Evolutionary conservation across 2,888 invertebrate species (phyloP).

Genomic region (Drosophila fungiperda): DNA sequence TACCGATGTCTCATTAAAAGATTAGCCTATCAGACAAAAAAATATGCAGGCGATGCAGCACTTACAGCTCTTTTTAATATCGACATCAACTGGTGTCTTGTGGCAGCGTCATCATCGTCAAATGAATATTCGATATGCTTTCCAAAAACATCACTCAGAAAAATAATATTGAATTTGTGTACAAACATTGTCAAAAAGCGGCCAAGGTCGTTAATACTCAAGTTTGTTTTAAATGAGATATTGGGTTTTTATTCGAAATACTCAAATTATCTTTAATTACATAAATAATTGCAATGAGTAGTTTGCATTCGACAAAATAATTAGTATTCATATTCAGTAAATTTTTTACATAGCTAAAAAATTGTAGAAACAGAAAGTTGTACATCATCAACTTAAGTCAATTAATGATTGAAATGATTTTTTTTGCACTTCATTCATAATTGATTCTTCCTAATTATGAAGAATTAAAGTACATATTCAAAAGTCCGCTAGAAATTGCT

Average conservation of each 20-base stretch:
- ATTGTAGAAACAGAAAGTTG: not conserved
- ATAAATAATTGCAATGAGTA: not conserved
- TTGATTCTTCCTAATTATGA: not conserved
- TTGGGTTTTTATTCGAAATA: not conserved
- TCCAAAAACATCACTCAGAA: conserved; percentile 27
- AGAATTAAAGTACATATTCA: not conserved
- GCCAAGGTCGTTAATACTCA: not conserved
- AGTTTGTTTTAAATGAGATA: not conserved
- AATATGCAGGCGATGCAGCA: conserved; percentile 56
- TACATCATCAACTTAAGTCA: not conserved
- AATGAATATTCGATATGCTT: conserved; percentile 36
- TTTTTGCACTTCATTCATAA: not conserved
- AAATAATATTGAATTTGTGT: not conserved
- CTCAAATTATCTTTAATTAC: not conserved
- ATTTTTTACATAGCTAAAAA: not conserved
- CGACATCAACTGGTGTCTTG: not conserved
- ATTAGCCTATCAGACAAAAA: conserved; percentile 49
- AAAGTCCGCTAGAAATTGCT: not conserved
- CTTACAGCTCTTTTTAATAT: conserved; percentile 23
- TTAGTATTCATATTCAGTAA: no score
- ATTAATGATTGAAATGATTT: not conserved
- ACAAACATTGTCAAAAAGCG: not conserved
- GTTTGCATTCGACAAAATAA: no score
- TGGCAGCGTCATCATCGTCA: conserved; percentile 28
- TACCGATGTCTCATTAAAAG: conserved; percentile 68